Percentiles rank a stretch among this genome's conserved stretches.
These are phyloP conservation scores for Micropoecilia bifurca DNA, from an alignment of 2,797 vertebrate genomes.

Conservation along the genomic window DNA sequence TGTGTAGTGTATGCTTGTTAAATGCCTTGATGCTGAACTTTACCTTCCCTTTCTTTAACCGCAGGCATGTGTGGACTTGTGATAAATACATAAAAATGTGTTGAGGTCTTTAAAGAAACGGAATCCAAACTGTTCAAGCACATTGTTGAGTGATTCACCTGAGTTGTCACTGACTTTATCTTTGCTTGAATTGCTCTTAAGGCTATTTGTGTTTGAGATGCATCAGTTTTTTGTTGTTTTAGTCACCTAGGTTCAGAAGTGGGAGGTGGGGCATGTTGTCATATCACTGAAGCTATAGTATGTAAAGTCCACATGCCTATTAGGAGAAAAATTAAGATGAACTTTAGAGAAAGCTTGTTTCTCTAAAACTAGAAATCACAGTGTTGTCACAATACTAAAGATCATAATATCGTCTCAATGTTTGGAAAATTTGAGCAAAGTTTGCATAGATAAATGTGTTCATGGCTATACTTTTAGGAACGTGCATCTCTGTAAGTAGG, in stretches of 20 bases:
- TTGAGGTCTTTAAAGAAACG: background rate
- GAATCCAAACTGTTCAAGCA: constrained; percentile 33
- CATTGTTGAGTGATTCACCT: constrained; percentile 13
- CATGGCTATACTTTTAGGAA: background rate
- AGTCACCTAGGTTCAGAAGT: constrained; percentile 11
- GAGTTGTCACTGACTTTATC: background rate
- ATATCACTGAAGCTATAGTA: constrained; percentile 29
- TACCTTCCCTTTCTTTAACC: background rate
- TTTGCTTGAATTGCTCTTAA: constrained; percentile 14
- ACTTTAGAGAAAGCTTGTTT: background rate
- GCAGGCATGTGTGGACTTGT: constrained; percentile 20
- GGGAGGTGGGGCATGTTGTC: constrained; percentile 2
- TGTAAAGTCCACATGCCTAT: background rate
- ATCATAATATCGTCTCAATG: background rate
- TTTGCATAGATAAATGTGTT: background rate
- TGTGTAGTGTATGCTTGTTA: background rate
- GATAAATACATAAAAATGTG: background rate
- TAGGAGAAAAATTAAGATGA: background rate
- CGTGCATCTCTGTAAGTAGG: background rate
- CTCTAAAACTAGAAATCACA: background rate
- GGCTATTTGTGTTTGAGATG: constrained; percentile 8
- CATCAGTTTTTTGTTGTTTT: constrained; percentile 17
- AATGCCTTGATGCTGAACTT: background rate
- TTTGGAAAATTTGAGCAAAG: background rate
- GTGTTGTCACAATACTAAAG: background rate